A percentile compares a stretch with the other conserved stretches of the same genome.
These are phyloP conservation scores for Furcifer pardalis DNA, from an alignment of 2,797 vertebrate species.

Conservation along the genomic window DNA sequence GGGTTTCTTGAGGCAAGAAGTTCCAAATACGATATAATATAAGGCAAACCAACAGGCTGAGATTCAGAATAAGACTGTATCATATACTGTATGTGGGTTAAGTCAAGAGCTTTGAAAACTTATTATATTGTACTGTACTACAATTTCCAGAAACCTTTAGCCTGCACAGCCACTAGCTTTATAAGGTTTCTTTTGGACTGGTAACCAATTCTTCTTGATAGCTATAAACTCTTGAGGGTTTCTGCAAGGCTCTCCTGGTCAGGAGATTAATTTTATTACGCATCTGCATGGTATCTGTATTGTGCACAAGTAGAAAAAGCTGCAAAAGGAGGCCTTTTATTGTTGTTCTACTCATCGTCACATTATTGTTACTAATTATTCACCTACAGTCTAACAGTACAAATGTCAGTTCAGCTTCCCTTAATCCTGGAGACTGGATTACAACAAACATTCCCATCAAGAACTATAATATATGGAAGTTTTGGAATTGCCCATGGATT, in stretches of 20 bases:
- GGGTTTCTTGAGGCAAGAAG: not conserved
- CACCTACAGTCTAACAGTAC: not conserved
- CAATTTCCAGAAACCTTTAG: too few species aligned
- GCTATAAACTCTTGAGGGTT: not conserved
- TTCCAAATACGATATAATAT: not conserved
- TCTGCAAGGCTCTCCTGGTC: not conserved
- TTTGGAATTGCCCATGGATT: too few species aligned
- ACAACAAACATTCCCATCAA: too few species aligned
- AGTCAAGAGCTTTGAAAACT: too few species aligned
- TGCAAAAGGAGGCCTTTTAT: not conserved
- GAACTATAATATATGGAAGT: too few species aligned
- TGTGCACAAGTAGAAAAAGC: not conserved
- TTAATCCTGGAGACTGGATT: too few species aligned
- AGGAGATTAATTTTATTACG: not conserved
- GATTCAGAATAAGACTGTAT: not conserved
- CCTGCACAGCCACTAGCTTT: too few species aligned
- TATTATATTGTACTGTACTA: too few species aligned
- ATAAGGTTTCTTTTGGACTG: not conserved
- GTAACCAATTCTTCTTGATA: not conserved
- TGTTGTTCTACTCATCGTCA: not conserved
- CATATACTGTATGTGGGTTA: too few species aligned
- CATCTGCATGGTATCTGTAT: not conserved
- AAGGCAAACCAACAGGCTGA: not conserved
- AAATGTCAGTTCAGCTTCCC: too few species aligned
- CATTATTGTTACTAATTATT: not conserved